A percentile compares a stretch with the other conserved stretches of the same genome.
phyloP scores from a whole-genome alignment of 2,113 vertebrate species.

The Theristicus caerulescens region DNA sequence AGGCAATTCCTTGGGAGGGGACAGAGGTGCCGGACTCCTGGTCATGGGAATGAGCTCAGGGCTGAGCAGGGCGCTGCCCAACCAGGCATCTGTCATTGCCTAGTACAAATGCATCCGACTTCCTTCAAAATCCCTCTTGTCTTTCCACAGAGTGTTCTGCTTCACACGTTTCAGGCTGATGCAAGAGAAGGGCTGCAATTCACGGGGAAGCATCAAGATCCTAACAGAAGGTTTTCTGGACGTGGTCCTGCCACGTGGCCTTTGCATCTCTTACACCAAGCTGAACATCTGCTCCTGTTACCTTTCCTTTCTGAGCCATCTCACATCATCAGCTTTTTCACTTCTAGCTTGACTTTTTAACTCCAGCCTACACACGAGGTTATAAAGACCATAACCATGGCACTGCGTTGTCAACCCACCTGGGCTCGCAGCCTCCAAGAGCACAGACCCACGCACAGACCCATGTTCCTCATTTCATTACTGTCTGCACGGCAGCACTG shows the following conservation, averaged over 20 bases:
- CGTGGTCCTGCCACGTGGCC: fast-evolving
- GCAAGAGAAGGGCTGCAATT: not conserved
- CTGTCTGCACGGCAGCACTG: not conserved
- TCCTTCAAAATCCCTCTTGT: not conserved
- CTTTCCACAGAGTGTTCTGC: not conserved
- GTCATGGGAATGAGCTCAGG: not conserved
- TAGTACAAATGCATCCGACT: not conserved
- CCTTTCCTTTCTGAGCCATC: not conserved
- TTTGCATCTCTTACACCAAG: not conserved
- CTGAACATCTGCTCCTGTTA: not conserved
- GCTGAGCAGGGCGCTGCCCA: not conserved
- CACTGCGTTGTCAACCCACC: not conserved
- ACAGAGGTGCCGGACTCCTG: not conserved
- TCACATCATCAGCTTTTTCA: not conserved
- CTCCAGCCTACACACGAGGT: not conserved
- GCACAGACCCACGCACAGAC: not conserved
- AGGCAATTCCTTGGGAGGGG: not conserved
- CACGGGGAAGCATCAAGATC: not conserved
- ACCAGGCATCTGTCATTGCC: not conserved
- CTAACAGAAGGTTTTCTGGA: not conserved
- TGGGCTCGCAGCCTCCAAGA: not conserved
- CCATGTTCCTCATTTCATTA: fast-evolving
- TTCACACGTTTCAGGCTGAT: not conserved
- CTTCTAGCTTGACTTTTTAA: not conserved
- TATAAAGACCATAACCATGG: not conserved